phyloP scores from a whole-genome alignment of 2,888 invertebrate species.

The Crepidodera aurea region DNA sequence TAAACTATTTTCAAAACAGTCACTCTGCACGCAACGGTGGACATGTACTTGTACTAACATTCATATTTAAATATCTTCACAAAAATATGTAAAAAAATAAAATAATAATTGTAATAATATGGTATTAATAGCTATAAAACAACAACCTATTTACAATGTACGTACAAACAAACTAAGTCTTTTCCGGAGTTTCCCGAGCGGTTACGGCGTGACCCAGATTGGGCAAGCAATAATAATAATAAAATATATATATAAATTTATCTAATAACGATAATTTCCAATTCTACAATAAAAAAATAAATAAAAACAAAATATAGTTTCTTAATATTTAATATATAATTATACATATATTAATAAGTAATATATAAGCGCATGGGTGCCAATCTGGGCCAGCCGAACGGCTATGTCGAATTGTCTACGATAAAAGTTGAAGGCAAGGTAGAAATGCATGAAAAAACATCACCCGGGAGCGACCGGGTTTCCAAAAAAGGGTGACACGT shows the following conservation, averaged over 20 bases:
- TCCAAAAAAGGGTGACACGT: conserved; percentile 40
- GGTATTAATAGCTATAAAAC: conserved; percentile 63
- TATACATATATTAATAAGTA: conserved; percentile 55
- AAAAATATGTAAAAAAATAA: conserved; percentile 65
- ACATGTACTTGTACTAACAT: conserved; percentile 63
- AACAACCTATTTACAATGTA: conserved; percentile 63
- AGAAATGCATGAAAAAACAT: conserved; percentile 47
- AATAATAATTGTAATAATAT: conserved; percentile 63
- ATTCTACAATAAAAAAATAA: conserved; percentile 61
- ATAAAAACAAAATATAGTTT: conserved; percentile 61
- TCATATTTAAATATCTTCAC: conserved; percentile 64
- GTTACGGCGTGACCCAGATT: conserved; percentile 51
- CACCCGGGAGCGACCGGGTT: conserved; percentile 29
- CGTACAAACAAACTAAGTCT: conserved; percentile 61
- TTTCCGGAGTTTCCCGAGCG: conserved; percentile 42
- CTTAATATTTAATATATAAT: conserved; percentile 55
- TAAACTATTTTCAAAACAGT: conserved; percentile 61
- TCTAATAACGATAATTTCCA: conserved; percentile 61
- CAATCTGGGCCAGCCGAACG: conserved; percentile 48
- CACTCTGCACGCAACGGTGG: conserved; percentile 61
- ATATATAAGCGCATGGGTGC: conserved; percentile 53
- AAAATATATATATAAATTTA: conserved; percentile 61
- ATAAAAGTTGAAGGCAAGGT: conserved; percentile 48
- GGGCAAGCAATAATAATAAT: conserved; percentile 52
- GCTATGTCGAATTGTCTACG: conserved; percentile 48